Conservation (phyloP, 2,113 vertebrate species). For the Mesoclemmys tuberculata region DNA sequence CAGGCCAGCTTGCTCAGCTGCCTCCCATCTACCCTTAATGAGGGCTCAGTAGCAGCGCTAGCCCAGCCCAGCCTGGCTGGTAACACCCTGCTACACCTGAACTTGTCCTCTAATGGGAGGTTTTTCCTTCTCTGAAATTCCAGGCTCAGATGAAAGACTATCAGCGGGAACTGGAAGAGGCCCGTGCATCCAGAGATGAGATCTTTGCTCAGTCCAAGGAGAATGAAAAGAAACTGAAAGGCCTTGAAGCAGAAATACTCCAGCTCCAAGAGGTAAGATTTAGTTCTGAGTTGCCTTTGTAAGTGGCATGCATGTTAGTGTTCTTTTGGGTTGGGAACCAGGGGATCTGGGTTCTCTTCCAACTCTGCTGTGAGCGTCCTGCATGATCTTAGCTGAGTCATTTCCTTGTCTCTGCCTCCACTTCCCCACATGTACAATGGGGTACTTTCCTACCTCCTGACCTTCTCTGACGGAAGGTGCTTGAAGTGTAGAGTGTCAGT, state of each 20-base stretch:
- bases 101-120: not conserved
- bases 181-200: constrained; percentile 93
- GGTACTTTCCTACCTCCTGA: not conserved
- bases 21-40: too few relatives aligned
- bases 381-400: not conserved
- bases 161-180: constrained; percentile 95
- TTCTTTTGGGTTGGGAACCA: not conserved
- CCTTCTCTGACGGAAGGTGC: not conserved
- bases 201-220: constrained; percentile 97
- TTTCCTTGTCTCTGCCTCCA: not conserved
- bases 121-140: not conserved
- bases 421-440: not conserved
- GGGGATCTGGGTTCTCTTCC: not conserved
- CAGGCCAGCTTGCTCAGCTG: too few relatives aligned
- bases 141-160: constrained; percentile 98
- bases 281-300: not conserved
- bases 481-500: not conserved
- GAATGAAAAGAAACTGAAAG: constrained; percentile 96
- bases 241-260: constrained; percentile 94
- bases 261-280: constrained; percentile 92
- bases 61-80: too few relatives aligned
- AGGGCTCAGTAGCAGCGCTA: too few relatives aligned
- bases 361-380: not conserved
- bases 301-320: not conserved
- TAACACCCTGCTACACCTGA: not conserved